Base-by-base conservation (phyloP, 92 coral and sea anemone species). In the Plumapathes pennacea region DNA sequence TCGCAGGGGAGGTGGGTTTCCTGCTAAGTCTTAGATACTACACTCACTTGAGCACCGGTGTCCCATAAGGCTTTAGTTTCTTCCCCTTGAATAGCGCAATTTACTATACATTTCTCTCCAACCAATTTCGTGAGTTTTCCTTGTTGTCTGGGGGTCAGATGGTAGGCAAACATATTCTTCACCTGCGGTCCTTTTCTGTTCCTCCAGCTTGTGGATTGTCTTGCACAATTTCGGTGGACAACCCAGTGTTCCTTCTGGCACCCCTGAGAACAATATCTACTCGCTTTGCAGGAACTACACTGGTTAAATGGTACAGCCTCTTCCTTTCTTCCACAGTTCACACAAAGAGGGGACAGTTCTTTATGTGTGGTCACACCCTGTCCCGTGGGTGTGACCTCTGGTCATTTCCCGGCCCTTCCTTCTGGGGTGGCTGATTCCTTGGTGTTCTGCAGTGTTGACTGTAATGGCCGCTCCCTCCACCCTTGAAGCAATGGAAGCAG, bases 401-500 rank as follows among this genome's bases (percentile, higher is more conserved):
- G 13, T 50, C 62, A 53, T 67, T 66, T 77, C 84, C 64, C 60
- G 51, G 64, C n/a, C 11, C 37, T 28, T 31, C 57, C 23, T 17
- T 19, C 21, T 22, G 36, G 20, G 56, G 3, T 24, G 20, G 56
- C 44, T 31, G 75, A 49, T 43, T 27, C 24, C 42, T 21, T 23
- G 28, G 62, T 27, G 40, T 36, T 38, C 29, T 40, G 48, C 78
- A 80, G 47, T 74, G 68, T 37, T 71, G 51, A n/a, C 57, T 66
- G 51, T 44, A 77, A 40, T 77, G 85, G 63, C 62, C 77, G 29
- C 60, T 57, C 10, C 45, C 42, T 25, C 82, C 90, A 55, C 90
- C 71, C 60, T 51, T 52, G 50, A 71, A 84, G 67, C 90, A 84
- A 71, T 78, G 86, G 58, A 66, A 52, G 57, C 85, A 84, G 38